Evolutionary conservation across 2,888 invertebrate species (phyloP).

Genomic region (Rhopalosiphum nymphaeae): DNA sequence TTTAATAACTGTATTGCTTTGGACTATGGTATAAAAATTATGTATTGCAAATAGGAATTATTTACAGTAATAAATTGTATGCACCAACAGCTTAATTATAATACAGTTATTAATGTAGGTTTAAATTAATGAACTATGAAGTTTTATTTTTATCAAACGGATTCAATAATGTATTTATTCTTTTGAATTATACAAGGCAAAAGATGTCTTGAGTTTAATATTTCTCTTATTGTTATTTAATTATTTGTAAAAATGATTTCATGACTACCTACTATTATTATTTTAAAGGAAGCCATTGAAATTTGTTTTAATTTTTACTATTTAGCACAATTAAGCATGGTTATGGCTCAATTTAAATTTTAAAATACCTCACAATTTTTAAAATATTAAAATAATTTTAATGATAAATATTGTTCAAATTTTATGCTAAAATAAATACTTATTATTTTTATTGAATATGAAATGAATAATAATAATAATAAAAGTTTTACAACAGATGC

Average conservation of each 20-base stretch:
- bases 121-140: neutral
- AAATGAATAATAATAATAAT: neutral
- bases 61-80: neutral
- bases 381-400: neutral
- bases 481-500: neutral
- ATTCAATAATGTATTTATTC: neutral
- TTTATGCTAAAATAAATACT: neutral
- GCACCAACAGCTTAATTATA: neutral
- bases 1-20: neutral
- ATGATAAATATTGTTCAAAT: neutral
- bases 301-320: neutral
- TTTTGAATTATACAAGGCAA: neutral
- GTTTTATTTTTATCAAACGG: neutral
- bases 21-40: neutral
- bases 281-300: neutral
- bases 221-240: neutral
- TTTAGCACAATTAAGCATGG: neutral
- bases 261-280: neutral
- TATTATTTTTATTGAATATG: neutral
- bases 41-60: neutral
- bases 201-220: neutral
- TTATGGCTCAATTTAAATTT: neutral
- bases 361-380: neutral
- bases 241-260: neutral
- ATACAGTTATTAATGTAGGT: neutral